Conservation (phyloP, 2,888 invertebrate species). For the Norana najaformis region DNA sequence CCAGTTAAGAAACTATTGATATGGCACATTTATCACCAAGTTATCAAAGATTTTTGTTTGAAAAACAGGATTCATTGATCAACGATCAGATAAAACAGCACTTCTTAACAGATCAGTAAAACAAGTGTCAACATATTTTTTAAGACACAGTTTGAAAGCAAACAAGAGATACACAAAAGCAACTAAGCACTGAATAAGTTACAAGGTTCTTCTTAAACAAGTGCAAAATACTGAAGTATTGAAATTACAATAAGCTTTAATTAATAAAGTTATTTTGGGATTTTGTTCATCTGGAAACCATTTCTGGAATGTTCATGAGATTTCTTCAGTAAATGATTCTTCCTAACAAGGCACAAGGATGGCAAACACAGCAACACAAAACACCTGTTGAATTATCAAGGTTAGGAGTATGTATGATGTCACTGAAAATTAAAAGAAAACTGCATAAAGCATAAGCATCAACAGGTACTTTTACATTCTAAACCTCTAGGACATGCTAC, state of each 20-base stretch:
- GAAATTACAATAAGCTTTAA: neutral
- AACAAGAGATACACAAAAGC: neutral
- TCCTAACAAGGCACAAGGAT: neutral
- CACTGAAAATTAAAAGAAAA: neutral
- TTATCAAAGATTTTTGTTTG: neutral
- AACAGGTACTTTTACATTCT: neutral
- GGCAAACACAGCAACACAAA: neutral
- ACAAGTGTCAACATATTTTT: neutral
- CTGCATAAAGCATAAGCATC: neutral
- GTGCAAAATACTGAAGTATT: neutral
- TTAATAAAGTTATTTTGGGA: neutral
- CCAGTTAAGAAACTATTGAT: neutral
- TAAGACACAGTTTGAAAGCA: neutral
- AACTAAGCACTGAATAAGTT: neutral
- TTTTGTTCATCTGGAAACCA: neutral
- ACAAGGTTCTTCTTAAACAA: neutral
- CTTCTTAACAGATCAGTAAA: neutral
- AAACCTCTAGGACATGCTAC: neutral
- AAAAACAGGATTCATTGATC: neutral
- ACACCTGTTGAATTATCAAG: neutral
- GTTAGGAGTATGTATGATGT: neutral
- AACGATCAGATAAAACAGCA: constrained; percentile 1
- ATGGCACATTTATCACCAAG: no score
- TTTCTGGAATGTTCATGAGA: neutral
- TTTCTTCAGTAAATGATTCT: neutral